Conservation (phyloP, 2,888 invertebrate genomes). For the Drosophila subquinaria region DNA sequence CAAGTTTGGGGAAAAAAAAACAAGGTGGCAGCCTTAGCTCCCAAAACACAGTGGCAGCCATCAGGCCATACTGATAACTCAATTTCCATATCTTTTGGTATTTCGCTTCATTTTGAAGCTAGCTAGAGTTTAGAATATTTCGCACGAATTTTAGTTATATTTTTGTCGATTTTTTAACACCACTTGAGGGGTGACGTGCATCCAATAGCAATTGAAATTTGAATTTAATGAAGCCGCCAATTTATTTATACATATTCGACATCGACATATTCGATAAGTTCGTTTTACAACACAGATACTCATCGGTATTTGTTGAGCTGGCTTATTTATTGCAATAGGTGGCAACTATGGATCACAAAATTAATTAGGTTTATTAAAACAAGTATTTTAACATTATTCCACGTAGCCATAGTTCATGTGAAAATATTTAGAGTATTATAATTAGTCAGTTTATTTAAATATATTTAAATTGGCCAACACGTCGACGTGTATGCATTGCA, state of each 20-base stretch:
- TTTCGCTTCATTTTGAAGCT: too few relatives aligned
- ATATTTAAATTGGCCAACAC: conserved; percentile 7
- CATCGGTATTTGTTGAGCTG: conserved; percentile 14
- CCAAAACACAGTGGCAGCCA: too few relatives aligned
- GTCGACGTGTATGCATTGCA: conserved; percentile 38
- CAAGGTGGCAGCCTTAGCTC: conserved; percentile 1
- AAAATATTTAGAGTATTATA: conserved; percentile 15
- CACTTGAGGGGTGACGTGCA: too few relatives aligned
- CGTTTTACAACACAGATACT: conserved; percentile 11
- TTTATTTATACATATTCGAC: neutral
- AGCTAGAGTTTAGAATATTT: too few relatives aligned
- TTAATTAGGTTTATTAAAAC: conserved; percentile 35
- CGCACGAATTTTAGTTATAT: too few relatives aligned
- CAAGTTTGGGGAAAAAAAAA: too few relatives aligned
- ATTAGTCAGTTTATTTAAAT: conserved; percentile 2
- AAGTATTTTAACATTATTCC: neutral
- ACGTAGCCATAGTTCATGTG: neutral
- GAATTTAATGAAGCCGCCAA: conserved; percentile 7
- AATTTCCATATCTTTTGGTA: too few relatives aligned
- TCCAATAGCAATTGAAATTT: neutral
- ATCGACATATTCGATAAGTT: neutral
- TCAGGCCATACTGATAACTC: too few relatives aligned
- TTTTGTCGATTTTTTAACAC: too few relatives aligned
- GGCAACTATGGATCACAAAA: conserved; percentile 15
- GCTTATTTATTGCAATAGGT: conserved; percentile 25